Evolutionary conservation across 2,888 invertebrate genomes (phyloP), one percentile per base, ranked within the genome.

Genomic region (Rhagophthalmus giganteus): DNA sequence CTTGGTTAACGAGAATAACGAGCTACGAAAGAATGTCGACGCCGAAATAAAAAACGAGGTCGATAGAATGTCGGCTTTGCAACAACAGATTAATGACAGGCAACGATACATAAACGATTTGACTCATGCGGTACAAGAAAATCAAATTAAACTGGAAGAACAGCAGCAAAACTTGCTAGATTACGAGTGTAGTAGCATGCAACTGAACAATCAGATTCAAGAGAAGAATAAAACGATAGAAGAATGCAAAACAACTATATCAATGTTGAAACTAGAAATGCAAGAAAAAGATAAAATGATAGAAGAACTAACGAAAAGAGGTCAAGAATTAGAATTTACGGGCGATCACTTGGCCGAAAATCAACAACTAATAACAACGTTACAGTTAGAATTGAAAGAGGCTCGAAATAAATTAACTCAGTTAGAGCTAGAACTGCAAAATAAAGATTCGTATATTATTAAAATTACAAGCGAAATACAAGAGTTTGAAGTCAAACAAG

Each of bases 1-100:
- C 10, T 53, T 76, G 12, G 67, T 72, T 3, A 71, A 71, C 48
- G 74, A 75, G 61, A 75, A 75, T 57, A 72, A 72, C 49, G 74
- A 74, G 59, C 58, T 75, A 38, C 62, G 74, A 25, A 71, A 68
- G 50, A 74, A 74, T 53, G 73, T 74, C 1, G 72, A 75, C 54
- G 67, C 70, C 1, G 74, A 75, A 56, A 73, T 73, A 31, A 60
- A 69, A 46, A 71, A 71, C 47, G 74, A 74, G 59, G 69, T 74
- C 5, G 73, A 74, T 56, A 61, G 66, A 41, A 61, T 73, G 33
- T 65, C 71, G 2, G 69, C 68, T 6, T 55, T 74, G 12, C 73
- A 73, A 41, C 71, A 72, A 47, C 70, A 72, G 52, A 68, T 74
- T 30, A 66, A 59, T 25, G 67, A 64, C 26, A 58, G 67, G 2